A percentile compares a stretch with the other conserved stretches of the same genome.
Conservation (phyloP, 2,888 invertebrate genomes). For the Ophonus ardosiacus region DNA sequence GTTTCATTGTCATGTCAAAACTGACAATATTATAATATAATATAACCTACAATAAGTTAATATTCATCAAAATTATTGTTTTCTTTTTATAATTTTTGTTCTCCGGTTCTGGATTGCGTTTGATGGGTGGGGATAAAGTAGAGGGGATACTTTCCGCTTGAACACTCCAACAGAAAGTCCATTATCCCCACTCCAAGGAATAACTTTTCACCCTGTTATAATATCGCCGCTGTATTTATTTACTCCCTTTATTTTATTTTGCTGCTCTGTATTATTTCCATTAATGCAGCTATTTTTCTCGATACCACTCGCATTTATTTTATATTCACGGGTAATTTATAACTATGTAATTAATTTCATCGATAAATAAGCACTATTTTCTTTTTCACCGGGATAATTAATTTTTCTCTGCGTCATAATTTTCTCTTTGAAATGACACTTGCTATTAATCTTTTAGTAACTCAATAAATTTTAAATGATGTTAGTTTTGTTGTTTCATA, state of each 20-base stretch:
- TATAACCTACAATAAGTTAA: no score
- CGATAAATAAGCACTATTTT: constrained; percentile 15
- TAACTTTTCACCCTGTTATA: constrained; percentile 43
- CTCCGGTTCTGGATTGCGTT: not conserved
- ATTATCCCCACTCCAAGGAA: constrained; percentile 19
- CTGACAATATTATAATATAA: no score
- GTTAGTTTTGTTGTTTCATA: not conserved
- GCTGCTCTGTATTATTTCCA: constrained; percentile 26
- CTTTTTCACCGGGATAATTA: constrained; percentile 14
- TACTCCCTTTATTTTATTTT: constrained; percentile 27
- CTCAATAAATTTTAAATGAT: not conserved
- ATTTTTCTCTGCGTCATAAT: constrained; percentile 3
- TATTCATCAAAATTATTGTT: no score
- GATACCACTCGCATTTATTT: not conserved
- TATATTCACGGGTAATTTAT: not conserved
- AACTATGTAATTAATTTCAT: constrained; percentile 26
- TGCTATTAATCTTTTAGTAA: not conserved
- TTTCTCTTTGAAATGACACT: not conserved
- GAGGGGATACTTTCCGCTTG: constrained; percentile 24
- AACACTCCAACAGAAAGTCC: constrained; percentile 44
- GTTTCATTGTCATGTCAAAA: no score
- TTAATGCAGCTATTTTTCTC: constrained; percentile 26
- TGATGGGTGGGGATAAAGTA: not conserved
- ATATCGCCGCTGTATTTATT: constrained; percentile 37
- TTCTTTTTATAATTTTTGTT: not conserved